Percentiles rank a stretch among this genome's conserved stretches.
These are phyloP conservation scores for Drosophila sp. DNA, from an alignment of 1,140 invertebrate species.

Conservation along the genomic window DNA sequence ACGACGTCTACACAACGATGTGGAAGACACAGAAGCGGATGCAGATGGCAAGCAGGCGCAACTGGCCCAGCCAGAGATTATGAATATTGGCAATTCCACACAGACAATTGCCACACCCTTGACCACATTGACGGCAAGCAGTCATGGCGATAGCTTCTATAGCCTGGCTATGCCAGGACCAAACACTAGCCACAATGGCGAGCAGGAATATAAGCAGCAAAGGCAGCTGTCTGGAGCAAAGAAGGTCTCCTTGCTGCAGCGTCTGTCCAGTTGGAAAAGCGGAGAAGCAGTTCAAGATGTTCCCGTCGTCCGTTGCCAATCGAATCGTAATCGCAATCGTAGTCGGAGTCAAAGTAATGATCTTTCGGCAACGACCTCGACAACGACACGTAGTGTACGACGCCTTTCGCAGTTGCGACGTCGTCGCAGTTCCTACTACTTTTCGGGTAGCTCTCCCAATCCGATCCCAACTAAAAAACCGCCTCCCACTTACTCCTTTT, in stretches of 20 bases:
- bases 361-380: slow-evolving; percentile 50
- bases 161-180: slow-evolving; percentile 47
- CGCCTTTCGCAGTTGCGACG: slow-evolving; percentile 74
- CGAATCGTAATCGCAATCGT: slow-evolving; percentile 1
- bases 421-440: slow-evolving; percentile 78
- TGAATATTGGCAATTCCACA: slow-evolving; percentile 68
- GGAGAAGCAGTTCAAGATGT: slow-evolving; percentile 19
- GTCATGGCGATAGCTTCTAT: slow-evolving; percentile 54
- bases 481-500: neutral
- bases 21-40: slow-evolving; percentile 4
- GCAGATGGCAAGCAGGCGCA: slow-evolving; percentile 33
- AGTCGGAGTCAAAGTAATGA: slow-evolving; percentile 19
- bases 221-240: slow-evolving; percentile 15
- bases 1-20: slow-evolving; percentile 45
- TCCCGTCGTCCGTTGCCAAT: slow-evolving; percentile 20
- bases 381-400: slow-evolving; percentile 44
- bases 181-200: slow-evolving; percentile 9
- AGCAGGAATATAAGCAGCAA: slow-evolving; percentile 44
- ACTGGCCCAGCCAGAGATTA: slow-evolving; percentile 64
- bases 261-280: slow-evolving; percentile 45
- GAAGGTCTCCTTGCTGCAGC: slow-evolving; percentile 36
- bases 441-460: slow-evolving; percentile 64
- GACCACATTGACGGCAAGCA: slow-evolving; percentile 25
- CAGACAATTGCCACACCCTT: slow-evolving; percentile 63
- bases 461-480: too few species aligned